These are phyloP conservation scores for Cynopterus brachyotis DNA, from an alignment of 2,113 vertebrate genomes.

Conservation along the genomic window DNA sequence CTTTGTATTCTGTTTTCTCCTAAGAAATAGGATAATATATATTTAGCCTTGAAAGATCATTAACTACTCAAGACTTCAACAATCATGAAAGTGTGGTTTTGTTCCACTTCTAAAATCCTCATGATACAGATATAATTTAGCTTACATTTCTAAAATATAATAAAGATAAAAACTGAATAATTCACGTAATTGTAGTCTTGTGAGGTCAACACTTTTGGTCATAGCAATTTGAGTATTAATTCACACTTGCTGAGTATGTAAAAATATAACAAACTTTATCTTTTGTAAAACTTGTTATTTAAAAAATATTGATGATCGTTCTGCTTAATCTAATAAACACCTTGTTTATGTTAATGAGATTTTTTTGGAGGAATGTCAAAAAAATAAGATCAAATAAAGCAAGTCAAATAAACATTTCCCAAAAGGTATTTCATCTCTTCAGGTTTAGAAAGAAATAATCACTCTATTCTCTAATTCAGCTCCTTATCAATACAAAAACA, in stretches of 20 bases:
- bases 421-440: neutral
- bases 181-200: neutral
- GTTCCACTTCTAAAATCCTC: conserved; percentile 26
- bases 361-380: neutral
- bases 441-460: neutral
- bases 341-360: neutral
- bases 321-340: neutral
- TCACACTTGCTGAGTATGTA: neutral
- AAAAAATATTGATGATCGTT: neutral
- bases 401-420: neutral
- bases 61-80: neutral
- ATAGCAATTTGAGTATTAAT: conserved; percentile 1
- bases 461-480: neutral
- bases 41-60: neutral
- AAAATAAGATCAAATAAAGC: neutral
- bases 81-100: neutral
- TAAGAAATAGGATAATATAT: neutral
- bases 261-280: neutral
- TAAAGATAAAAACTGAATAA: neutral
- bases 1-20: neutral
- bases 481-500: neutral
- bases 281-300: neutral
- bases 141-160: conserved; percentile 3
- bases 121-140: neutral
- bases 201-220: neutral